Base-by-base conservation (phyloP, 30 jellyfish, hydroid and myxozoan genomes). In the Morbakka virulenta region DNA sequence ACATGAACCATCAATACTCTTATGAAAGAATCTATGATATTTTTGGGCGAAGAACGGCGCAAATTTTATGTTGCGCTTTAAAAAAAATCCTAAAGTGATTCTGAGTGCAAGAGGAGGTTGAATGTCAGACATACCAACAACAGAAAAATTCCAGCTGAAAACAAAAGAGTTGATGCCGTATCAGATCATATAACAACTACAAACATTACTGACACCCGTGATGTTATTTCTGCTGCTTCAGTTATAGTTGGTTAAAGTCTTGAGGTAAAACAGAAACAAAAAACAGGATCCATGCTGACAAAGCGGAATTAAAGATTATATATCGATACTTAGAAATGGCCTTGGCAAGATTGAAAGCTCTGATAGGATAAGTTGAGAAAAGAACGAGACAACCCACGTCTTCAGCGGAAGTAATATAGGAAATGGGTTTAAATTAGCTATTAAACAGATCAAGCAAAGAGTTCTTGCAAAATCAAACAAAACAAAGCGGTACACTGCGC, bases 261-360 rank as follows among this genome's bases (percentile, higher is more conserved):
- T 20, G 34, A 27, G 29, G 29, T 62, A 62, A 62, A 62, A 62
- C 73, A 26, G 73, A 62, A 62, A 62, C 41, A 62, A 26, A 62
- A 62, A 62, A 27, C 73, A 62, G 73, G 73, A 62, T 62, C 73
- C 73, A 62, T 62, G 73, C 41, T 26, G 73, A 20, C n/a, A 62
- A 26, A 62, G 62, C n/a, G n/a, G n/a, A n/a, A n/a, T n/a, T n/a
- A n/a, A n/a, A n/a, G n/a, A n/a, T n/a, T n/a, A n/a, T n/a, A n/a
- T n/a, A n/a, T n/a, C n/a, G n/a, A n/a, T n/a, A n/a, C n/a, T n/a
- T n/a, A n/a, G n/a, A n/a, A n/a, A n/a, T n/a, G n/a, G n/a, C n/a
- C n/a, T n/a, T n/a, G n/a, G n/a, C n/a, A n/a, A n/a, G n/a, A n/a
- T n/a, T n/a, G n/a, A n/a, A n/a, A n/a, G n/a, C n/a, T n/a, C n/a